Percentiles rank a stretch among this genome's conserved stretches.
Conservation (phyloP, 1,140 invertebrate genomes). For the Drosophila bipectinata region DNA sequence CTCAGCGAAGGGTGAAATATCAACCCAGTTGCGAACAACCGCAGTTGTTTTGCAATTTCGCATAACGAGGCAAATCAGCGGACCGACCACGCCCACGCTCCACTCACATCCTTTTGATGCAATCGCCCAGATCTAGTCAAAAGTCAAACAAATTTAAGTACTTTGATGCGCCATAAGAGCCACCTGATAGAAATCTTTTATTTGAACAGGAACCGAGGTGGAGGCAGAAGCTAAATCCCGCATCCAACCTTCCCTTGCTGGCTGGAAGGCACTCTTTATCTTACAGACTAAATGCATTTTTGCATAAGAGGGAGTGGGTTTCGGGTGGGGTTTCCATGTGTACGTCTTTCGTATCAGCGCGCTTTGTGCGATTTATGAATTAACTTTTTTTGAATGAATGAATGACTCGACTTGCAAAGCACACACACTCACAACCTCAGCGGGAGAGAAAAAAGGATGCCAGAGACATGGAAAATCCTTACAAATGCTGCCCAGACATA, state of each 20-base stretch:
- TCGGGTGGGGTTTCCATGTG: conserved; percentile 40
- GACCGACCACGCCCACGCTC: conserved; percentile 1
- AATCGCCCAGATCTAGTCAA: conserved; percentile 49
- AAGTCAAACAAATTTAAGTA: conserved; percentile 82
- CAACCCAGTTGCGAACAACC: conserved; percentile 47
- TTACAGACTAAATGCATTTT: conserved; percentile 70
- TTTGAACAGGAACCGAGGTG: conserved; percentile 44
- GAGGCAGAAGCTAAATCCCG: not conserved
- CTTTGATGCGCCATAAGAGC: conserved; percentile 79
- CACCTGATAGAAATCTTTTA: conserved; percentile 82
- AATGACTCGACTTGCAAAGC: conserved; percentile 72
- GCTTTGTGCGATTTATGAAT: conserved; percentile 82
- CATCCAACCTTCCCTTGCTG: conserved; percentile 11
- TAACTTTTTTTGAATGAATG: conserved; percentile 70
- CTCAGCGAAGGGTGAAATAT: conserved; percentile 54
- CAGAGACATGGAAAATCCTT: conserved; percentile 66
- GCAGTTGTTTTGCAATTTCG: conserved; percentile 45
- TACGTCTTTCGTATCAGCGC: conserved; percentile 71
- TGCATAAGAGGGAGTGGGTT: conserved; percentile 41
- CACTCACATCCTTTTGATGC: not conserved
- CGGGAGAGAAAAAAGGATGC: conserved; percentile 15
- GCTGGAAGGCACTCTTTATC: conserved; percentile 65
- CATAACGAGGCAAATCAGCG: conserved; percentile 47
- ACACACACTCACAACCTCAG: conserved; percentile 22
- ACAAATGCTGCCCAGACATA: conserved; percentile 76